A percentile compares a stretch with the other conserved stretches of the same genome.
Evolutionary conservation across 2,888 invertebrate genomes (phyloP).

Genomic region (Polymixis flavicincta): DNA sequence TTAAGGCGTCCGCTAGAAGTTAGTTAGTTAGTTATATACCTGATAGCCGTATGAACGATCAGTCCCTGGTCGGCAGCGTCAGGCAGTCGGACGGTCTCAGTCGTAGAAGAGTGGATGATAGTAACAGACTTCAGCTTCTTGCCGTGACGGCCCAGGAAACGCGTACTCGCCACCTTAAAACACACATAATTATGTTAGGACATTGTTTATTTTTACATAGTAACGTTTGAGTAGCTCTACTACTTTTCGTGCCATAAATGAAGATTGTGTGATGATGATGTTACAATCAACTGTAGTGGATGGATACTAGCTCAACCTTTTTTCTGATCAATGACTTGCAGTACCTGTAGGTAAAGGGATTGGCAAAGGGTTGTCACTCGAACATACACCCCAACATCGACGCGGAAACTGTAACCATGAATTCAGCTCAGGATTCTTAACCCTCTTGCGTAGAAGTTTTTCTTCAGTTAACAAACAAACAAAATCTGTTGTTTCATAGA

Average conservation of each 20-base stretch:
- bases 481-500: too few species aligned
- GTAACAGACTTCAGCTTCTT: conserved; percentile 96
- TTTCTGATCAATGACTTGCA: conserved; percentile 6
- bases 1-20: background rate
- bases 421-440: too few species aligned
- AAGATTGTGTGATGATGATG: background rate
- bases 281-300: conserved; percentile 3
- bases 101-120: conserved; percentile 97
- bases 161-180: conserved; percentile 94
- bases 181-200: conserved; percentile 18
- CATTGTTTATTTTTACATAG: background rate
- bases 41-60: conserved; percentile 96
- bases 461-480: too few species aligned
- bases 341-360: background rate
- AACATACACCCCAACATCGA: background rate
- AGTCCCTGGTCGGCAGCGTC: conserved; percentile 93
- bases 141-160: conserved; percentile 95
- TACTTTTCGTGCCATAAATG: background rate
- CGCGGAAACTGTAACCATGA: too few species aligned
- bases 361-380: background rate
- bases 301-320: background rate
- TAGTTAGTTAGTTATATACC: conserved; percentile 73
- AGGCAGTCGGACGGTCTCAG: conserved; percentile 96
- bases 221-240: conserved; percentile 4
- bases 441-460: too few species aligned